Conservation (phyloP, 2,888 invertebrate species). For the Dryadula phaetusa region DNA sequence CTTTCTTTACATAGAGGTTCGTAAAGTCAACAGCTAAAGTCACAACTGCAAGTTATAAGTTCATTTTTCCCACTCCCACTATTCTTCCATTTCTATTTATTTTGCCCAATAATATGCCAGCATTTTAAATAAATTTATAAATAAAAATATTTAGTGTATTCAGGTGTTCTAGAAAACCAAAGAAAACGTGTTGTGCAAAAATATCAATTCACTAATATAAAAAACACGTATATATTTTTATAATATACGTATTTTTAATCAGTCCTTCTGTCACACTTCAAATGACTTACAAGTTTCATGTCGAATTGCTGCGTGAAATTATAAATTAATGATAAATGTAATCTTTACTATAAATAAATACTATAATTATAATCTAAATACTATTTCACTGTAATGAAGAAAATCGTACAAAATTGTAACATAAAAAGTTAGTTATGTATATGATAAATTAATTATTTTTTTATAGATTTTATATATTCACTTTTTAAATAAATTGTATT, state of each 20-base stretch:
- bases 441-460: too few species aligned
- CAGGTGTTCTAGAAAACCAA: background rate
- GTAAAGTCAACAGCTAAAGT: too few species aligned
- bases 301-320: conserved; percentile 72
- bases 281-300: conserved; percentile 72
- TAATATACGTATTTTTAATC: background rate
- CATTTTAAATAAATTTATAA: background rate
- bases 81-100: background rate
- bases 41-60: too few species aligned
- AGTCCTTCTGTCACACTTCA: conserved; percentile 36
- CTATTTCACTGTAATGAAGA: too few species aligned
- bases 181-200: conserved; percentile 19
- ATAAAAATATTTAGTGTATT: background rate
- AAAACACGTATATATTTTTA: background rate
- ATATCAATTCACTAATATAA: background rate
- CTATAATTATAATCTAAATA: too few species aligned
- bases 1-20: too few species aligned
- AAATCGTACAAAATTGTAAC: too few species aligned
- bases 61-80: too few species aligned
- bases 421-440: too few species aligned
- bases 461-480: too few species aligned
- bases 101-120: background rate
- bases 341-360: background rate
- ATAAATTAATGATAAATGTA: conserved; percentile 19
- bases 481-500: too few species aligned